Evolutionary conservation across 2,797 vertebrate species (phyloP).

Genomic region (Gila robusta): DNA sequence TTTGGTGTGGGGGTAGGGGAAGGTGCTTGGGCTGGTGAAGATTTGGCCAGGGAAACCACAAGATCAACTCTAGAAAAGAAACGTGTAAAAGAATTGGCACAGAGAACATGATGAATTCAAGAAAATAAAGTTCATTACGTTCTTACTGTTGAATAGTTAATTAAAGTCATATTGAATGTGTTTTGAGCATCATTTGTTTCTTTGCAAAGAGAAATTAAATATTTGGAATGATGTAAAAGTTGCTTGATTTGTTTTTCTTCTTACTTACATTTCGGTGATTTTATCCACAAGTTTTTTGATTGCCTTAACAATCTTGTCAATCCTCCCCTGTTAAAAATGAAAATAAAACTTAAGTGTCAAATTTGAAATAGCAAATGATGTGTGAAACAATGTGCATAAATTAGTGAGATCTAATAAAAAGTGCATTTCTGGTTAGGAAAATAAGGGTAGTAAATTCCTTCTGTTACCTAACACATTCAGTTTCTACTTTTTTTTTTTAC

Average conservation of each 20-base stretch:
- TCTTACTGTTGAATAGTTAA: neutral
- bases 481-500: neutral
- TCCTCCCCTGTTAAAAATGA: constrained; percentile 79
- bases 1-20: constrained; percentile 66
- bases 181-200: neutral
- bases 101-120: neutral
- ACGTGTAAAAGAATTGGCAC: constrained; percentile 2
- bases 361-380: neutral
- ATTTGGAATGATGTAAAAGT: neutral
- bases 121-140: neutral
- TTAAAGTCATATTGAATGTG: neutral
- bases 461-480: neutral
- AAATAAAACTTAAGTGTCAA: constrained; percentile 3
- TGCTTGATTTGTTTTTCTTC: neutral
- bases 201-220: neutral
- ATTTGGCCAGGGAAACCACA: constrained; percentile 66
- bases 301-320: constrained; percentile 82
- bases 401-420: neutral
- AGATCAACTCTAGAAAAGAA: constrained; percentile 68
- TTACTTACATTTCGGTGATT: constrained; percentile 84
- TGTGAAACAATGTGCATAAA: neutral
- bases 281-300: constrained; percentile 80
- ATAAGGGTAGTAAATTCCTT: neutral
- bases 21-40: constrained; percentile 63
- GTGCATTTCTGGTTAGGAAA: neutral